phyloP scores from a whole-genome alignment of 64 coral and sea anemone genomes.

The Acropora tenuis region DNA sequence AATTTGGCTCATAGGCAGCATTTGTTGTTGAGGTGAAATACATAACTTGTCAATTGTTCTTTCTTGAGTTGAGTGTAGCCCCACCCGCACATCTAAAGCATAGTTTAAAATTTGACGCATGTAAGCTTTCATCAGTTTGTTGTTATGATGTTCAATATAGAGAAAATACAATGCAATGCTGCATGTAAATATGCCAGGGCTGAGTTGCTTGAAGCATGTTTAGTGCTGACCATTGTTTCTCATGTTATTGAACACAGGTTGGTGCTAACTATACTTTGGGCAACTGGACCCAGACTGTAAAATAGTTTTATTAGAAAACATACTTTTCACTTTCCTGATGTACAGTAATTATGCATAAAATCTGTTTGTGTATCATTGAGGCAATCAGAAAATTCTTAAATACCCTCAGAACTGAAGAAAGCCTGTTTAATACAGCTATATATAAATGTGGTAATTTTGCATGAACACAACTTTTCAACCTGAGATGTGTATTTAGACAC shows the following conservation, averaged over 20 bases:
- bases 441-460: not conserved
- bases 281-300: not conserved
- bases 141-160: not conserved
- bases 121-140: not conserved
- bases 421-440: not conserved
- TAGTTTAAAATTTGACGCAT: not conserved
- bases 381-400: not conserved
- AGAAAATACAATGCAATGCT: not conserved
- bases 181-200: not conserved
- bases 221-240: not conserved
- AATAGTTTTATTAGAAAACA: not conserved
- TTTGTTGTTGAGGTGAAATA: not conserved
- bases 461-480: not conserved
- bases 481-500: not conserved
- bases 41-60: not conserved
- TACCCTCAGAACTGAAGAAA: not conserved
- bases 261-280: not conserved
- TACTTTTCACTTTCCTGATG: too few species aligned
- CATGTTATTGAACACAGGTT: not conserved
- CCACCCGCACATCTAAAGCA: not conserved
- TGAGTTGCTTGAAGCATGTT: not conserved
- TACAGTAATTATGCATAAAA: too few species aligned
- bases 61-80: not conserved
- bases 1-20: not conserved
- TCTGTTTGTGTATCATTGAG: too few species aligned